Percentiles rank a stretch among this genome's conserved stretches.
These are phyloP conservation scores for Heliconius melpomene DNA, from an alignment of 1,140 invertebrate genomes.

Conservation along the genomic window DNA sequence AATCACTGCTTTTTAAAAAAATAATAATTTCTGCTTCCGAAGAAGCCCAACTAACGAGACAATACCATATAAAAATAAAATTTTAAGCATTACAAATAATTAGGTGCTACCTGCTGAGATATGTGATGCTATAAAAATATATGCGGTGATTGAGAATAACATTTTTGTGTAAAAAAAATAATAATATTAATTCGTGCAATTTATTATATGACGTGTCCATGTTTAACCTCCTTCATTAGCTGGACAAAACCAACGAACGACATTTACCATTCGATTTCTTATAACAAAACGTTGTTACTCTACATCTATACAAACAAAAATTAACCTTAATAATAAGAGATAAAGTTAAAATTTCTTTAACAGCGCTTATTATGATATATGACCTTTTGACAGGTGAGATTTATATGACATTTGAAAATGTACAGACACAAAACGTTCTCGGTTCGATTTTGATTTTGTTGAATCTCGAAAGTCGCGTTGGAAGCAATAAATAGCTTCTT, in stretches of 20 bases:
- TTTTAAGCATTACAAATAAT: constrained; percentile 37
- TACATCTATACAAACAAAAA: constrained; percentile 26
- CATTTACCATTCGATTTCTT: constrained; percentile 56
- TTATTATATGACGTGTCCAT: constrained; percentile 53
- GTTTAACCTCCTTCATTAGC: constrained; percentile 65
- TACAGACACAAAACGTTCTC: constrained; percentile 46
- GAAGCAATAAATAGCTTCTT: constrained; percentile 36
- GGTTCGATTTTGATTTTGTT: constrained; percentile 55
- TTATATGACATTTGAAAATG: constrained; percentile 67
- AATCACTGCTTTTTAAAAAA: neutral
- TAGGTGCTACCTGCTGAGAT: constrained; percentile 27
- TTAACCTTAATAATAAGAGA: neutral
- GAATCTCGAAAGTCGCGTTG: constrained; percentile 48
- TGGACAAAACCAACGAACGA: constrained; percentile 73
- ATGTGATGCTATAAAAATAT: constrained; percentile 28
- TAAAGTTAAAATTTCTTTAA: constrained; percentile 34
- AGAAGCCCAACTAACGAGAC: neutral
- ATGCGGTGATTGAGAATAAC: constrained; percentile 34
- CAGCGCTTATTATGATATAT: constrained; percentile 1
- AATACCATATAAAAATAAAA: constrained; percentile 14
- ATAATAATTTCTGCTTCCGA: constrained; percentile 24
- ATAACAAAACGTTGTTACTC: constrained; percentile 40
- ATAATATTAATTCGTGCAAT: constrained; percentile 43
- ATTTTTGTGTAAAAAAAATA: constrained; percentile 25
- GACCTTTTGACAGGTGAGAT: constrained; percentile 57